Evolutionary conservation across 2,113 vertebrate genomes (phyloP), one percentile per base, ranked within the genome.

Genomic region (Pygoscelis antarcticus): DNA sequence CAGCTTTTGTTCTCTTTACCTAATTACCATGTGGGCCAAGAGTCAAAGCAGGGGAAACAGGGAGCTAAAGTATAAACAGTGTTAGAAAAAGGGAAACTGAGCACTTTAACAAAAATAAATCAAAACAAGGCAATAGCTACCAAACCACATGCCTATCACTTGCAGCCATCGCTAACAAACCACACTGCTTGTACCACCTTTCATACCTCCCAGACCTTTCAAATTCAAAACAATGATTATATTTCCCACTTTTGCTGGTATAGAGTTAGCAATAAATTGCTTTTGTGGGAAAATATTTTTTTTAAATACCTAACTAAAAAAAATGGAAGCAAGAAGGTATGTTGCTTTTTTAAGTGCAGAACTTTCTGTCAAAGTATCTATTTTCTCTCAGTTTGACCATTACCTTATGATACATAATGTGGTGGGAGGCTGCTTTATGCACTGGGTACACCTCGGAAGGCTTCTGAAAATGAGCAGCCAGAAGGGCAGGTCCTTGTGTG

Each of bases 381-480:
- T 95, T 95, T 95, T 95, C 72, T 92, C 87, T 62, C 91, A 27
- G 52, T 94, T 92, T 90, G 90, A 92, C 1, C 52, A 47, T 65
- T 84, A 75, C 32, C 30, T 77, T 74, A 47, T 40, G 40, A 94
- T 61, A 94, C 65, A 84, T 62, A 87, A 78, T 34, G 76, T 88
- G 49, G 90, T 88, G 30, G 36, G 75, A 95, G 62, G 75, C 75
- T 91, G 75, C 75, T 90, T 87, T 85, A 5, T 87, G 65, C 38
- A 36, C 34, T 62, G 62, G 34, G 58, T 96, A 85, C 51, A 83
- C 60, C 92, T 89, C 84, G 83, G 52, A 94, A 68, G 38, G 13
- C 76, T 38, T 93, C 88, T 89, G 54, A 75, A 90, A 94, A 83
- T 5, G 58, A 90, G 47, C 71, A 92, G 60, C 36, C 52, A 92